These are phyloP conservation scores for Macrocentrus cingulum DNA, from an alignment of 1,140 invertebrate genomes.

Conservation along the genomic window DNA sequence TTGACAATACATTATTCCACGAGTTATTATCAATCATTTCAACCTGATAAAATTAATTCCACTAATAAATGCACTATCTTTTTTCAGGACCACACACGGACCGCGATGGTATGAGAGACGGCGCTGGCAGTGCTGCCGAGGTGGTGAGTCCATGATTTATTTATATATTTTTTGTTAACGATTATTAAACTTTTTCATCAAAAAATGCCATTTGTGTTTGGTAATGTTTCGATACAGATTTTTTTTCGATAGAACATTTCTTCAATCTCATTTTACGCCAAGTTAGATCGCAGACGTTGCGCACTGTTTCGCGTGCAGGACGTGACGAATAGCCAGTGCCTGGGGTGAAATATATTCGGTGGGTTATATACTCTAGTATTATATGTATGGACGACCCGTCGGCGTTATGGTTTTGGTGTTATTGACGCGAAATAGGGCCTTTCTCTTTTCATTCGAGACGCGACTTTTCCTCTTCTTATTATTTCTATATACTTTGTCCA, in stretches of 20 bases:
- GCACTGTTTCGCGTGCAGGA: constrained; percentile 18
- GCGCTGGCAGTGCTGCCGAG: constrained; percentile 57
- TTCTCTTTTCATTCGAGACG: constrained; percentile 14
- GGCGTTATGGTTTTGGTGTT: neutral
- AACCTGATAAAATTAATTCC: neutral
- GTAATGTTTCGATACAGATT: too few relatives aligned
- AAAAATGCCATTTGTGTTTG: too few relatives aligned
- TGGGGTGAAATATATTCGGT: constrained; percentile 5
- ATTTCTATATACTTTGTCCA: too few relatives aligned
- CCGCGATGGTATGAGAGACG: constrained; percentile 59
- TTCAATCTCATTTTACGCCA: constrained; percentile 12
- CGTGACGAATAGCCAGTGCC: constrained; percentile 8
- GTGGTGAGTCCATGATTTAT: constrained; percentile 47
- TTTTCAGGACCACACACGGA: constrained; percentile 50
- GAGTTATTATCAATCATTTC: too few relatives aligned
- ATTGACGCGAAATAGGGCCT: neutral
- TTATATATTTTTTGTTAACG: constrained; percentile 19
- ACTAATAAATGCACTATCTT: constrained; percentile 21
- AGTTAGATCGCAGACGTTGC: constrained; percentile 8
- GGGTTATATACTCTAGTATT: neutral
- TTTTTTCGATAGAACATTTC: too few relatives aligned
- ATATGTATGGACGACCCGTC: neutral
- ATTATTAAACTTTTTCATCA: too few relatives aligned
- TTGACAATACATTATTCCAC: neutral
- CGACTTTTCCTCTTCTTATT: constrained; percentile 17